Evolutionary conservation across 2,888 invertebrate species (phyloP).

Genomic region (Lydus trimaculatus): DNA sequence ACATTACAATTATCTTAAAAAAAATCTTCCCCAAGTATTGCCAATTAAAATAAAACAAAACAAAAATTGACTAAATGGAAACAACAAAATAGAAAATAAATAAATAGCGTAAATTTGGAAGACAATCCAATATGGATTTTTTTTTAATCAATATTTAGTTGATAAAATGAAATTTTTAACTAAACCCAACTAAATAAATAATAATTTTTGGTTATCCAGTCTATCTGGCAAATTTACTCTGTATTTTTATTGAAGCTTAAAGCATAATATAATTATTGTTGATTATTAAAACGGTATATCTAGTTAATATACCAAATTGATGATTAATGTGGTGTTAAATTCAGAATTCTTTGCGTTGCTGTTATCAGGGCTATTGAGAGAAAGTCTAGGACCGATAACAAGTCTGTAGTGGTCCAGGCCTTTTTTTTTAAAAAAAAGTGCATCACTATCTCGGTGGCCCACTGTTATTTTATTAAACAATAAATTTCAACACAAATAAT

Average conservation of each 20-base stretch:
- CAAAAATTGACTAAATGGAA: slow-evolving; percentile 26
- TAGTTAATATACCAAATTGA: too few species aligned
- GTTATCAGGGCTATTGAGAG: too few species aligned
- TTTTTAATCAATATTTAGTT: slow-evolving; percentile 19
- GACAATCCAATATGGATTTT: slow-evolving; percentile 41
- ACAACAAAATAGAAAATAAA: slow-evolving; percentile 27
- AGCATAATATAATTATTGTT: slow-evolving; percentile 19
- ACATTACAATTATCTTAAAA: background rate
- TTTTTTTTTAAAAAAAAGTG: too few species aligned
- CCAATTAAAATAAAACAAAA: slow-evolving; percentile 19
- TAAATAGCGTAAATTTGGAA: slow-evolving; percentile 33
- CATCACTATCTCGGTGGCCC: too few species aligned
- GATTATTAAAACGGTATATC: too few species aligned
- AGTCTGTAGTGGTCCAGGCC: too few species aligned
- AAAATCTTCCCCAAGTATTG: slow-evolving; percentile 19
- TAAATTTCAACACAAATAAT: background rate
- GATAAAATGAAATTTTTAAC: slow-evolving; percentile 10
- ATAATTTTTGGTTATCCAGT: slow-evolving; percentile 54
- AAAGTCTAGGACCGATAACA: too few species aligned
- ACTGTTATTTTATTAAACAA: background rate
- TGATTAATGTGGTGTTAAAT: too few species aligned
- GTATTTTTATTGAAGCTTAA: slow-evolving; percentile 27
- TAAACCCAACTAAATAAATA: slow-evolving; percentile 39
- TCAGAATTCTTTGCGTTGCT: too few species aligned
- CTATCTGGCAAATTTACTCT: slow-evolving; percentile 44